Evolutionary conservation across 2,797 vertebrate genomes (phyloP), one percentile per base, ranked within the genome.

Genomic region (Heterohyrax brucei): DNA sequence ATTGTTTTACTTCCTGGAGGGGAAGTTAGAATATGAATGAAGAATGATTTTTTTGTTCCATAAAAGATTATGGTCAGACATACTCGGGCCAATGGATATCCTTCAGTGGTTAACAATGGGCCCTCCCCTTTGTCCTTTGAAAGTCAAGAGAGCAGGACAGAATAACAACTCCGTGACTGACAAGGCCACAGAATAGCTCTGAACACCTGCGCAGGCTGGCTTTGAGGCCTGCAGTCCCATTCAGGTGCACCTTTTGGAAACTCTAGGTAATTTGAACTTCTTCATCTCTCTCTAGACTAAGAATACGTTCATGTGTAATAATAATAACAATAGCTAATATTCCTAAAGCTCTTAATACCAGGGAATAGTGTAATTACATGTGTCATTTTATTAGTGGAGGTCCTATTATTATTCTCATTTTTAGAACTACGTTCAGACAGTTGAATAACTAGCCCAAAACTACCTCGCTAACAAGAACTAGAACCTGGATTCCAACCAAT

Each of bases 41-140:
- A 98, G 95, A 98, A 96, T 92, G 93, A 93, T 87, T 82, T 82
- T 92, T 87, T 97, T 97, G 95, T 97, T 95, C 77, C 56, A 18
- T 44, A 46, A 86, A 59, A 88, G 72, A 73, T 46, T 73, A 56
- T 53, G 95, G 81, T 96, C 91, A 96, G 91, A 59, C 72, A 48
- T 28, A 56, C 30, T 92, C 84, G 39, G 93, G 70, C 96, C 95
- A 90, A 44, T 94, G 86, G 77, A 91, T 87, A 84, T 73, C 95
- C 56, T 93, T 95, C 77, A 90, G n/a, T 73, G 75, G 59, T 22
- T 91, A 95, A 96, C 89, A 94, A 96, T 56, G 68, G 59, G 22
- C 79, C 73, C 91, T 85, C 94, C 80, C 95, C 44, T 89, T 64
- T 76, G 77, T 82, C 68, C 33, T 95, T 87, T 96, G 91, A 94